Percentiles rank a stretch among this genome's conserved stretches.
Evolutionary conservation across 2,888 invertebrate species (phyloP).

Genomic region (Campaea margaritaria): DNA sequence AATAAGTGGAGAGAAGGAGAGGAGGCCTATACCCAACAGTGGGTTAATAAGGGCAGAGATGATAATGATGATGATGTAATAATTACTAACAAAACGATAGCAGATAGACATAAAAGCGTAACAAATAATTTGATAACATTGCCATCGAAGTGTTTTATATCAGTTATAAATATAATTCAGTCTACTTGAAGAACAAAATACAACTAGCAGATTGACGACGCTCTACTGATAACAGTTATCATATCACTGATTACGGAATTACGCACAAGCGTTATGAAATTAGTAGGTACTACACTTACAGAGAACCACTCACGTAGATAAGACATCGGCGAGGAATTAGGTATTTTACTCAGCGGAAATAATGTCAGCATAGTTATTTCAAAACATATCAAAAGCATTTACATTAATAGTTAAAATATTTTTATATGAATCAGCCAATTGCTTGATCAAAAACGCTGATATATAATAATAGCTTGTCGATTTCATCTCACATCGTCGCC

Average conservation of each 20-base stretch:
- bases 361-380: not conserved
- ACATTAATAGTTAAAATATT: no score
- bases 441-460: not conserved
- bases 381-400: not conserved
- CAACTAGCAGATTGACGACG: slow-evolving; percentile 25
- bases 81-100: no score
- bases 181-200: not conserved
- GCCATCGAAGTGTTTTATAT: no score
- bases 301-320: slow-evolving; percentile 21
- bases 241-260: slow-evolving; percentile 30
- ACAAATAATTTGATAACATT: no score
- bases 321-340: not conserved
- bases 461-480: not conserved
- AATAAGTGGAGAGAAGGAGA: no score
- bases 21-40: no score
- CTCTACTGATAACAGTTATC: slow-evolving; percentile 22
- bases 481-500: slow-evolving; percentile 1
- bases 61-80: no score
- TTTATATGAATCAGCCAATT: no score
- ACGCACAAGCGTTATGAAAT: slow-evolving; percentile 32
- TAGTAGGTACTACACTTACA: slow-evolving; percentile 21
- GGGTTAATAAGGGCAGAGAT: no score
- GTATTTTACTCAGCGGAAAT: not conserved
- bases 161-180: no score
- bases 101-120: no score